Conservation (phyloP, 2,113 vertebrate species). For the Phyllostomus hastatus region DNA sequence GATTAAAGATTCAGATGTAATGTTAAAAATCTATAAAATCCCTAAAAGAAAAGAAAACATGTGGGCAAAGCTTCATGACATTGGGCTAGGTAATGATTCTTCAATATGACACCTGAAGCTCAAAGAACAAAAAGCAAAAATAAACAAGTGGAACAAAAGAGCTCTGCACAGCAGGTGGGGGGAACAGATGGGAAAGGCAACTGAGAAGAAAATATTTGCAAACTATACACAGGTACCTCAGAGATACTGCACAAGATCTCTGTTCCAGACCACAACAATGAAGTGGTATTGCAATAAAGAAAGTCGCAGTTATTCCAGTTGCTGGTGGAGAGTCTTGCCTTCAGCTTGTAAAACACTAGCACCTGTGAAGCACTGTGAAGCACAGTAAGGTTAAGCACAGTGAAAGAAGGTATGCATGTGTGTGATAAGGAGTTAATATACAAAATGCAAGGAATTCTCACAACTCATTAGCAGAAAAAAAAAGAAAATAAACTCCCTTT, state of each 20-base stretch:
- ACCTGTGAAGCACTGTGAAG: background rate
- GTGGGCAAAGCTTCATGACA: background rate
- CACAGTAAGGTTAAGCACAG: background rate
- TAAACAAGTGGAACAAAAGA: background rate
- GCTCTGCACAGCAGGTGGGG: background rate
- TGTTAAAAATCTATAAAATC: background rate
- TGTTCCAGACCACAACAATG: background rate
- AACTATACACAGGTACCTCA: background rate
- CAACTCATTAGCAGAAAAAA: background rate
- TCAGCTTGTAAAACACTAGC: background rate
- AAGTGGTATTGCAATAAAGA: background rate
- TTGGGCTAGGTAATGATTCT: background rate
- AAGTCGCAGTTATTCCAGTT: background rate
- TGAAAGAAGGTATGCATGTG: background rate
- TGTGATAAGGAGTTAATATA: background rate
- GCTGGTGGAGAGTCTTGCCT: background rate
- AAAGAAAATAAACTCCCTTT: background rate
- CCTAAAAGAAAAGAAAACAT: background rate
- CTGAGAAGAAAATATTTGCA: background rate
- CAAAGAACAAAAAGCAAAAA: background rate
- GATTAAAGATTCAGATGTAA: background rate
- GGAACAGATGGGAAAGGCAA: too few species aligned
- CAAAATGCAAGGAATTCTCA: background rate
- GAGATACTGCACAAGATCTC: background rate
- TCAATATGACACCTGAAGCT: background rate